Conservation (phyloP, 2,888 invertebrate species). For the Lycaena phlaeas region DNA sequence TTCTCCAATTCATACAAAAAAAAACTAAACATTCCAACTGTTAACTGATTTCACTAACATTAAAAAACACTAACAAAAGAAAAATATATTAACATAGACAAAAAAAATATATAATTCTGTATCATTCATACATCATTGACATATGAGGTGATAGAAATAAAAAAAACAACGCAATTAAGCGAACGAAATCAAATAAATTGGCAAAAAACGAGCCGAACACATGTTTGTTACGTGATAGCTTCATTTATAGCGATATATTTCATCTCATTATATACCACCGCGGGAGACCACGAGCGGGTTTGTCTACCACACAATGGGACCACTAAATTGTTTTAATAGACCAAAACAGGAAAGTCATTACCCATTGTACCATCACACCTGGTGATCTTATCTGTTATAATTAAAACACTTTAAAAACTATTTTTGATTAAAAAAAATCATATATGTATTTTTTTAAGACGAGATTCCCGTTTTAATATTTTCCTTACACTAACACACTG, state of each 20-base stretch:
- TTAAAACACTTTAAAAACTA: conserved; percentile 27
- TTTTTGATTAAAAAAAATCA: neutral
- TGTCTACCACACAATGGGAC: conserved; percentile 50
- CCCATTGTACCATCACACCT: conserved; percentile 55
- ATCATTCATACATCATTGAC: too few species aligned
- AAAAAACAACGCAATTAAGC: conserved; percentile 16
- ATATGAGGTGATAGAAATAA: too few species aligned
- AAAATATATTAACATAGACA: too few species aligned
- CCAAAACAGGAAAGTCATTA: conserved; percentile 53
- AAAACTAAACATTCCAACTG: too few species aligned
- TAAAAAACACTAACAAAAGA: too few species aligned
- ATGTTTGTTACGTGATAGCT: conserved; percentile 61
- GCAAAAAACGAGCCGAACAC: conserved; percentile 29
- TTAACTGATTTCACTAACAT: too few species aligned
- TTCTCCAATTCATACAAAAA: too few species aligned
- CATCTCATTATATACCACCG: conserved; percentile 62
- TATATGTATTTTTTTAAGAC: too few species aligned
- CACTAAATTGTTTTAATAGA: conserved; percentile 70
- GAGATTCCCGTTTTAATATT: too few species aligned
- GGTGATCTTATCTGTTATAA: conserved; percentile 55
- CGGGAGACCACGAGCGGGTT: conserved; percentile 48
- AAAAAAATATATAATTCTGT: too few species aligned
- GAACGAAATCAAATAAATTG: conserved; percentile 12
- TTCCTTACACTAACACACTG: too few species aligned
- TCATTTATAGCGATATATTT: conserved; percentile 56